These are phyloP conservation scores for Diadophis punctatus DNA, from an alignment of 2,113 vertebrate species.

Conservation along the genomic window DNA sequence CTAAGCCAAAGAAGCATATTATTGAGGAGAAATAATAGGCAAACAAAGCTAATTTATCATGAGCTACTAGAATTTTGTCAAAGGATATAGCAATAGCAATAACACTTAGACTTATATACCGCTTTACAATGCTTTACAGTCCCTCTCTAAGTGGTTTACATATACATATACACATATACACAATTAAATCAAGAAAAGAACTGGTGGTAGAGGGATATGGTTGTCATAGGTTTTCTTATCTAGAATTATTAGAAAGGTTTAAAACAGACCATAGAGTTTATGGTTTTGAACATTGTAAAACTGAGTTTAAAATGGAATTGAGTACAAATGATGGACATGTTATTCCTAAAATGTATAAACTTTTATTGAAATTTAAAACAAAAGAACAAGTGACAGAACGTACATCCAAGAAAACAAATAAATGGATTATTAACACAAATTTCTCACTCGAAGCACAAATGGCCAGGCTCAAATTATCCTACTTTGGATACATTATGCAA, in stretches of 20 bases:
- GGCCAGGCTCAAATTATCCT: not conserved
- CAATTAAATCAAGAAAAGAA: not conserved
- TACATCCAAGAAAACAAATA: not conserved
- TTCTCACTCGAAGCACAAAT: not conserved
- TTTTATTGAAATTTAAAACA: not conserved
- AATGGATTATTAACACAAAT: not conserved
- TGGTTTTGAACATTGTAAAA: not conserved
- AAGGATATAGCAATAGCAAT: not conserved
- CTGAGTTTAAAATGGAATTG: not conserved
- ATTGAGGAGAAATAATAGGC: not conserved
- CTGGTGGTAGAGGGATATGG: not conserved
- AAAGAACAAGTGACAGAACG: not conserved
- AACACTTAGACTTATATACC: too few relatives aligned
- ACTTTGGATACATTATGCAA: not conserved
- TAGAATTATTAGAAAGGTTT: not conserved
- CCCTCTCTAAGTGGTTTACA: too few relatives aligned
- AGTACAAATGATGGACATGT: not conserved
- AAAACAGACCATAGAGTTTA: not conserved
- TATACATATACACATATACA: not conserved
- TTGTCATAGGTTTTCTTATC: not conserved
- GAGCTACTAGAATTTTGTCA: not conserved
- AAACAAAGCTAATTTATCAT: not conserved
- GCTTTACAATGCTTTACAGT: too few relatives aligned
- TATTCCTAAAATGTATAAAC: not conserved
- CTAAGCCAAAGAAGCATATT: not conserved